These are phyloP conservation scores for Drosophila athabasca DNA, from an alignment of 1,140 invertebrate species.

Conservation along the genomic window DNA sequence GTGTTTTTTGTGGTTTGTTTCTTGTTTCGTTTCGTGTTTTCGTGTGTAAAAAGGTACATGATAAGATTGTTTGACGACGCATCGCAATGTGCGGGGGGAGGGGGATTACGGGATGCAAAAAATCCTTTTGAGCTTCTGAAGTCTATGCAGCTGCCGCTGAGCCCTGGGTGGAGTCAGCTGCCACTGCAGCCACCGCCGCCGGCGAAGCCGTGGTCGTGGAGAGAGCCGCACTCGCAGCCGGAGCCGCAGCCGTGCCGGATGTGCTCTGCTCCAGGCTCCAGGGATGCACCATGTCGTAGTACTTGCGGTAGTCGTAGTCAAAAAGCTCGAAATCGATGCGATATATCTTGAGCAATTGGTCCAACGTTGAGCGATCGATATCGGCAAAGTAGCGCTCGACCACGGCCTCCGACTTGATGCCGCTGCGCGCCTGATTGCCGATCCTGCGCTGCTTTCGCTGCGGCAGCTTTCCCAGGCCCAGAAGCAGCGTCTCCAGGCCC, in stretches of 20 bases:
- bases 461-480: constrained; percentile 84
- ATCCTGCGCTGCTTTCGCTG: constrained; percentile 85
- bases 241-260: constrained; percentile 1
- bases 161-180: constrained; percentile 17
- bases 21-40: constrained; percentile 30
- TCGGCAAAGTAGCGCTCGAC: constrained; percentile 87
- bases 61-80: constrained; percentile 72
- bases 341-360: constrained; percentile 88
- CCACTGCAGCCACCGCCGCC: neutral
- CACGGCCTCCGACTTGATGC: constrained; percentile 85
- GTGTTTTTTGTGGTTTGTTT: constrained; percentile 12
- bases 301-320: constrained; percentile 86
- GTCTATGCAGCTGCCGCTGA: constrained; percentile 25
- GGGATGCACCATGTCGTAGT: constrained; percentile 85
- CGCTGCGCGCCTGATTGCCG: constrained; percentile 84
- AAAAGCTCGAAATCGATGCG: constrained; percentile 90
- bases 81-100: constrained; percentile 11
- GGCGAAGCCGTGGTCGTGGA: neutral
- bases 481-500: constrained; percentile 85
- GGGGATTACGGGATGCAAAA: neutral
- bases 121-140: constrained; percentile 19
- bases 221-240: neutral
- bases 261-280: constrained; percentile 63
- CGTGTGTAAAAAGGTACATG: constrained; percentile 70
- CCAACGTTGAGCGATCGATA: constrained; percentile 86